These are phyloP conservation scores for Eupithecia tripunctaria DNA, from an alignment of 2,888 invertebrate species.

Conservation along the genomic window DNA sequence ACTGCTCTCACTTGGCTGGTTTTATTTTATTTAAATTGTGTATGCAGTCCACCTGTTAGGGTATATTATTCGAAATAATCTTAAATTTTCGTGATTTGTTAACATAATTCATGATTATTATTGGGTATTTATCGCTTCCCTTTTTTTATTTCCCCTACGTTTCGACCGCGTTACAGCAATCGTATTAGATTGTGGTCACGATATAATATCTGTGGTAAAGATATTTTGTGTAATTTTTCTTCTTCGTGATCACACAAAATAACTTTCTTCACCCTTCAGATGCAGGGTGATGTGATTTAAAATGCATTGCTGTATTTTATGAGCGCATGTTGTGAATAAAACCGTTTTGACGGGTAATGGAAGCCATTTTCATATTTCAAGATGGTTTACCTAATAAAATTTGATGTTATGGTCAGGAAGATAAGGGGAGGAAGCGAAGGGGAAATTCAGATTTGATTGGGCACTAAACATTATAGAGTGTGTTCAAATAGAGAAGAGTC, in stretches of 20 bases:
- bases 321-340: constrained; percentile 21
- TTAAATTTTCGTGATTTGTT: too few species aligned
- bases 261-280: not conserved
- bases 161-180: too few species aligned
- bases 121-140: too few species aligned
- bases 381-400: not conserved
- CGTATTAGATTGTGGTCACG: too few species aligned
- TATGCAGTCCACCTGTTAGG: not conserved
- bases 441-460: not conserved
- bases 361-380: constrained; percentile 19
- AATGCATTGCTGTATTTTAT: constrained; percentile 32
- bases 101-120: too few species aligned
- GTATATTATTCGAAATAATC: too few species aligned
- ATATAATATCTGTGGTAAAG: too few species aligned
- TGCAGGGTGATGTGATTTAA: constrained; percentile 23
- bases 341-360: constrained; percentile 18
- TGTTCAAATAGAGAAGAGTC: too few species aligned
- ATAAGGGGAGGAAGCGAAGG: not conserved
- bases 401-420: constrained; percentile 5
- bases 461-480: not conserved
- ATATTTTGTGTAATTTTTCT: not conserved
- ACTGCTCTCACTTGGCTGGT: too few species aligned
- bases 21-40: not conserved
- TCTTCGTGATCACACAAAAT: not conserved
- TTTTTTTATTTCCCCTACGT: too few species aligned